Evolutionary conservation across 2,113 vertebrate genomes (phyloP), one percentile per base, ranked within the genome.

Genomic region (Chaetorhynchus papuensis): DNA sequence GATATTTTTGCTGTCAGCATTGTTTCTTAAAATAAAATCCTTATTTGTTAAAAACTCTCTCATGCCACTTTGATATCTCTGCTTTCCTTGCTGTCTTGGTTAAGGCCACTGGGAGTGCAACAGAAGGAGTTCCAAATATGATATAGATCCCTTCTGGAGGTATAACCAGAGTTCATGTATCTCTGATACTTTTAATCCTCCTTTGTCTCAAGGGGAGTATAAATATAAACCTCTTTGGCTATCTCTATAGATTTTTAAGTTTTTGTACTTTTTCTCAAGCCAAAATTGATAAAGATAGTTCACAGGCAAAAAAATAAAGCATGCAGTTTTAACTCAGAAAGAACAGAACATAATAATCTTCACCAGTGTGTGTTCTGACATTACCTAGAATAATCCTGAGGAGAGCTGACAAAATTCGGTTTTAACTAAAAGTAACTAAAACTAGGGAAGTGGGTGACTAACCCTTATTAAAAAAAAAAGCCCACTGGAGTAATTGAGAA

Each of bases 21-120:
- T 77, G 69, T 64, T 86, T 87, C 89, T 87, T 82, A 92, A 93
- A 95, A 94, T 87, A 75, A 92, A 92, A 59, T 5, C 6, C 11
- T 50, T 77, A 77, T 23, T 52, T 75, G 16, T n/a, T 50, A 76
- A 86, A 79, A 64, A 10, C 31, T 74, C 9, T 47, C 26, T 77
- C 33, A 5, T 80, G 44, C 5, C 22, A 47, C 79, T 59, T 88
- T 66, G 39, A 86, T 91, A 83, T 42, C n/a, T 96, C 24, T 20
- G 15, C 49, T 85, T 83, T 35, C 16, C n/a, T 83, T 3, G 1
- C 13, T 69, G 33, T 59, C 85, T 68, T 86, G 45, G 17, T 63
- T 74, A 77, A 88, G 35, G 22, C 27, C 35, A 33, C 9, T 35
- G 33, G 39, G 47, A 83, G 27, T 35, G 18, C 26, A 81, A 52